phyloP scores from a whole-genome alignment of 2,113 vertebrate species.

The Electrona antarctica region DNA sequence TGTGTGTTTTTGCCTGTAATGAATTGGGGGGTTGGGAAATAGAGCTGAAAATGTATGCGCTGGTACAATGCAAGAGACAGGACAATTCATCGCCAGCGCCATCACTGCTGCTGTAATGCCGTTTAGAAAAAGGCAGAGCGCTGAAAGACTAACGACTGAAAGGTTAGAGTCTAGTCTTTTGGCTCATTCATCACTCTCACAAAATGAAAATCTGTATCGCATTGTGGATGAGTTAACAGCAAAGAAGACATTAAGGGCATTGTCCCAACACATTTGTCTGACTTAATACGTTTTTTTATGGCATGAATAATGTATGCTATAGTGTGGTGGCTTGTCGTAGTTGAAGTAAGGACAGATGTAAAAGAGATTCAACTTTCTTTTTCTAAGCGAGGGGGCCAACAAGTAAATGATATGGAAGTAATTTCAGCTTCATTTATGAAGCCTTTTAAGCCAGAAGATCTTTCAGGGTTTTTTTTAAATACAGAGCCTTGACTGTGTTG shows the following conservation, averaged over 20 bases:
- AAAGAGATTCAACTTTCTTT: neutral
- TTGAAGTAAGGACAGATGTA: constrained; percentile 6
- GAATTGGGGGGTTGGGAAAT: constrained; percentile 2
- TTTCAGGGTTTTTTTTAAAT: too few species aligned
- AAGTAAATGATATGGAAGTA: constrained; percentile 19
- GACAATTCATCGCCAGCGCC: constrained; percentile 5
- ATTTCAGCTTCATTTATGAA: constrained; percentile 15
- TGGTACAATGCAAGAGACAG: neutral
- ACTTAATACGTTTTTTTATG: neutral
- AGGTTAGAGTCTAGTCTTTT: neutral
- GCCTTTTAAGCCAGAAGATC: too few species aligned
- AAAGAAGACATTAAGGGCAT: neutral
- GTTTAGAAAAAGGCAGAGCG: neutral
- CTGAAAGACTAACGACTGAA: neutral
- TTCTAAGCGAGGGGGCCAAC: neutral
- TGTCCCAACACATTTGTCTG: neutral
- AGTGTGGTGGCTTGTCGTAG: neutral
- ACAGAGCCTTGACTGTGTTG: constrained; percentile 48
- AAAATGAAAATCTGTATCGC: neutral
- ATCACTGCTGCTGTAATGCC: neutral
- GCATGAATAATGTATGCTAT: neutral
- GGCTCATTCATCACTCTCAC: neutral
- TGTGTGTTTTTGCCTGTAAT: constrained; percentile 11
- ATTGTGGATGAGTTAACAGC: neutral
- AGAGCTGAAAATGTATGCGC: neutral